A percentile compares a stretch with the other conserved stretches of the same genome.
These are phyloP conservation scores for Agonopterix heracliana DNA, from an alignment of 2,888 invertebrate genomes.

Conservation along the genomic window DNA sequence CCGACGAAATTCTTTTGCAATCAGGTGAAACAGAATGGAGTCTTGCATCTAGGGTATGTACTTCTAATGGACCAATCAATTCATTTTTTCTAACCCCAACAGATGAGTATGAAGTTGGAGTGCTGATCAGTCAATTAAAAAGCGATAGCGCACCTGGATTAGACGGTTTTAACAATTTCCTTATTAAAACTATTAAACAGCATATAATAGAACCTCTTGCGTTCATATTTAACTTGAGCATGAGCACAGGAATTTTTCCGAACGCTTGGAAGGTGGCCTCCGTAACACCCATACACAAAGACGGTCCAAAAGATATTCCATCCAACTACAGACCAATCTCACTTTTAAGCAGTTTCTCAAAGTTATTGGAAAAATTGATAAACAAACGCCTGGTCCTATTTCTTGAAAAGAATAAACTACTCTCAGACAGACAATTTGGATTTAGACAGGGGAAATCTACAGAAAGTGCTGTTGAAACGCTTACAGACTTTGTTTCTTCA, in stretches of 20 bases:
- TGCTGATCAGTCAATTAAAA: neutral
- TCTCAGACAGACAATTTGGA: constrained; percentile 8
- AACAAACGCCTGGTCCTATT: constrained; percentile 6
- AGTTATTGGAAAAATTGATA: constrained; percentile 11
- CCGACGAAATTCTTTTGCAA: neutral
- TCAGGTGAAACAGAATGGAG: neutral
- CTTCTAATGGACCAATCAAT: neutral
- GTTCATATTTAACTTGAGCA: neutral
- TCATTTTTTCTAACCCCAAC: neutral
- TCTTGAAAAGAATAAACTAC: constrained; percentile 4
- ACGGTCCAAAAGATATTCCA: neutral
- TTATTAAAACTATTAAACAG: neutral
- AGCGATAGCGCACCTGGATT: neutral
- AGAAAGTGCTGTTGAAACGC: neutral
- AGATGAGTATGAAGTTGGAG: neutral
- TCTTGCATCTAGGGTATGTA: neutral
- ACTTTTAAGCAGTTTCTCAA: constrained; percentile 5
- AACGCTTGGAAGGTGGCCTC: constrained; percentile 3
- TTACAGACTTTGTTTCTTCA: neutral
- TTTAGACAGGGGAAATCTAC: constrained; percentile 7
- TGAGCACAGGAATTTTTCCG: neutral
- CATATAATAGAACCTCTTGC: neutral
- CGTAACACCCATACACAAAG: constrained; percentile 6
- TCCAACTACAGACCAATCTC: constrained; percentile 9
- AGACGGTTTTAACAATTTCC: neutral